phyloP scores from a whole-genome alignment of 1,140 invertebrate genomes.

The Drosophila rhopaloa region DNA sequence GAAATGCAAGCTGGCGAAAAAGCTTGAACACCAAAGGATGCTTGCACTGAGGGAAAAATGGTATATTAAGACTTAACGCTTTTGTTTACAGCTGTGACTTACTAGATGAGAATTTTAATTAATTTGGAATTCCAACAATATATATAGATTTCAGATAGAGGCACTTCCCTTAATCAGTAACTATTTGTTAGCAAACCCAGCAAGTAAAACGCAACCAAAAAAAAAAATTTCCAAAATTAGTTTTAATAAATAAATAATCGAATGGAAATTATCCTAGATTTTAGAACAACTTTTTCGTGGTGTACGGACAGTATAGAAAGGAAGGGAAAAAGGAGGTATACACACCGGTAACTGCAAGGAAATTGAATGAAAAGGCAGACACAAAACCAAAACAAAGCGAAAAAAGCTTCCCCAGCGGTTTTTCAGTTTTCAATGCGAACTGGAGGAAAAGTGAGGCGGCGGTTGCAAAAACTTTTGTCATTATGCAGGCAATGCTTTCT shows the following conservation, averaged over 20 bases:
- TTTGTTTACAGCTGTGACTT: too few relatives aligned
- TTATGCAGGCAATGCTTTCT: slow-evolving; percentile 50
- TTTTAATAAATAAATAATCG: too few relatives aligned
- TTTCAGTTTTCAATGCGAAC: slow-evolving; percentile 8
- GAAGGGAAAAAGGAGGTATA: slow-evolving; percentile 14
- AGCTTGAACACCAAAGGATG: slow-evolving; percentile 26
- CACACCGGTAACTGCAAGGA: slow-evolving; percentile 49
- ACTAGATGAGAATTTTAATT: too few relatives aligned
- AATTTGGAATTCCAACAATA: too few relatives aligned
- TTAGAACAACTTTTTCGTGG: neutral
- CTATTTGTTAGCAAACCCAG: too few relatives aligned
- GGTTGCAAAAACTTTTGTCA: slow-evolving; percentile 48
- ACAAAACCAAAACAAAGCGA: slow-evolving; percentile 27
- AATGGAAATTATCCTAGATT: too few relatives aligned
- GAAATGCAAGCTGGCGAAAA: slow-evolving; percentile 42
- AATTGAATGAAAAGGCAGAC: slow-evolving; percentile 52
- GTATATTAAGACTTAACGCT: neutral
- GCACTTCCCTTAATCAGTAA: too few relatives aligned
- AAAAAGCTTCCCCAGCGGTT: slow-evolving; percentile 7
- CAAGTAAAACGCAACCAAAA: too few relatives aligned
- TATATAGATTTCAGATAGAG: too few relatives aligned
- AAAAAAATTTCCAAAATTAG: too few relatives aligned
- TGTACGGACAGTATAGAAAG: neutral
- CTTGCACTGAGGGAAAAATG: slow-evolving; percentile 8
- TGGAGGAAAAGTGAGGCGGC: slow-evolving; percentile 4